Evolutionary conservation across 2,113 vertebrate genomes (phyloP).

Genomic region (Prochilodus magdalenae): DNA sequence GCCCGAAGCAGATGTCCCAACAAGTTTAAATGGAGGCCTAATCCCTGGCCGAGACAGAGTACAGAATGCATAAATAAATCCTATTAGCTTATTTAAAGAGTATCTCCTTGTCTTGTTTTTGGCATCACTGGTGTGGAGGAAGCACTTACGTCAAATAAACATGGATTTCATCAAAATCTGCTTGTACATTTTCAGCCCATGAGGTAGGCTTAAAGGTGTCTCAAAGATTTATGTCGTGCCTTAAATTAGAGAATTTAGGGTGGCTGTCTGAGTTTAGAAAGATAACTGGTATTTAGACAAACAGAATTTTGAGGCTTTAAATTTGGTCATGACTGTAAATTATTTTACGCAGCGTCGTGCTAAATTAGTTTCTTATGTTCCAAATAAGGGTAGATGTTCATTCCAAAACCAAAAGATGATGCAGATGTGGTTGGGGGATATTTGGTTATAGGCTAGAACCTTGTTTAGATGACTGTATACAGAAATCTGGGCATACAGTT

Average conservation of each 20-base stretch:
- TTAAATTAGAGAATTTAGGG: constrained; percentile 1
- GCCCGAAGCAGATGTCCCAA: constrained; percentile 56
- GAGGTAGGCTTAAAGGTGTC: neutral
- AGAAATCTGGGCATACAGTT: neutral
- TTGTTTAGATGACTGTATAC: neutral
- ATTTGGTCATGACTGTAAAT: neutral
- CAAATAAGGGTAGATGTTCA: neutral
- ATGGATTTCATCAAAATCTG: constrained; percentile 52
- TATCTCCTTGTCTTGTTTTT: constrained; percentile 46
- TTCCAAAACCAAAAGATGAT: constrained; percentile 9
- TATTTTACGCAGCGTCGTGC: neutral
- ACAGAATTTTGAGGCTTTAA: neutral
- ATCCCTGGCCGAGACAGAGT: constrained; percentile 40
- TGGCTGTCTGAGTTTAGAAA: constrained; percentile 13
- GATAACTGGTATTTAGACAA: constrained; percentile 11
- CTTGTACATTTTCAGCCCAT: neutral
- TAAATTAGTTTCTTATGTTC: constrained; percentile 3
- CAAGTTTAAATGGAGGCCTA: constrained; percentile 44
- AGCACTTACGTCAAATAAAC: constrained; percentile 46
- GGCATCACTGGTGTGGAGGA: constrained; percentile 34
- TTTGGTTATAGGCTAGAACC: neutral
- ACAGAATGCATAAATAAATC: constrained; percentile 56
- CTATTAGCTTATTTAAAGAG: constrained; percentile 45
- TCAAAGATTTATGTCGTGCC: neutral
- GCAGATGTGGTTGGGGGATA: neutral